Base-by-base conservation (phyloP, 2,888 invertebrate genomes). In the Hyppa rectilinea region DNA sequence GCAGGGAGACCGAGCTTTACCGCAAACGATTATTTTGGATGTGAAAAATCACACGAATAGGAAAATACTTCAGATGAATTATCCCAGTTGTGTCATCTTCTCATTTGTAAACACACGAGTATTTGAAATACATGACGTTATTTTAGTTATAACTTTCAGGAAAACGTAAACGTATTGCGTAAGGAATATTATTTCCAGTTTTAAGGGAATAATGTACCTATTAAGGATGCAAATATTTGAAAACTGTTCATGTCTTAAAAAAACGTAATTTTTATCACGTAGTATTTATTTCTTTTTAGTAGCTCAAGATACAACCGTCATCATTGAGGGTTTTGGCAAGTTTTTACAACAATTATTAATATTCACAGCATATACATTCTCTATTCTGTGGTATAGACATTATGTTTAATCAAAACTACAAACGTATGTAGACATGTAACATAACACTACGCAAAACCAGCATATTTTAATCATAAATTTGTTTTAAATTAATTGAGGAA, bases 11-110 rank as follows among this genome's bases (percentile, higher is more conserved):
- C 36, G 20, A 50, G n/a, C n/a, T 7, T 45, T 63, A 72, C 73
- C 79, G 45, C 75, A 68, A 59, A 49, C 58, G 26, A 45, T 38
- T 45, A 78, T 71, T 78, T 78, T 58, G 55, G 62, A 78, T 50
- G 43, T 40, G 36, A 50, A 78, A 77, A 75, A 71, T 61, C n/a
- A 56, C 31, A 34, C 4, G 31, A 56, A 26, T 31, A 47, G 78
- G 71, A 78, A 73, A 76, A 71, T 43, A 23, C n/a, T 40, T 14
- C 4, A 26, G 14, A n/a, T 20, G 5, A 56, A 9, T 67, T 74
- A 58, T 74, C 43, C 73, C 43, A 59, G 17, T 45, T 26, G 12
- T 20, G 43, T 64, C 74, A 79, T 79, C 53, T 59, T 38, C 38
- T 36, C 38, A 47, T 47, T 61, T 47, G 50, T 47, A 55, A 55